Percentiles rank a stretch among this genome's conserved stretches.
Evolutionary conservation across 1,140 invertebrate genomes (phyloP).

Genomic region (Scaptomyza graminum): DNA sequence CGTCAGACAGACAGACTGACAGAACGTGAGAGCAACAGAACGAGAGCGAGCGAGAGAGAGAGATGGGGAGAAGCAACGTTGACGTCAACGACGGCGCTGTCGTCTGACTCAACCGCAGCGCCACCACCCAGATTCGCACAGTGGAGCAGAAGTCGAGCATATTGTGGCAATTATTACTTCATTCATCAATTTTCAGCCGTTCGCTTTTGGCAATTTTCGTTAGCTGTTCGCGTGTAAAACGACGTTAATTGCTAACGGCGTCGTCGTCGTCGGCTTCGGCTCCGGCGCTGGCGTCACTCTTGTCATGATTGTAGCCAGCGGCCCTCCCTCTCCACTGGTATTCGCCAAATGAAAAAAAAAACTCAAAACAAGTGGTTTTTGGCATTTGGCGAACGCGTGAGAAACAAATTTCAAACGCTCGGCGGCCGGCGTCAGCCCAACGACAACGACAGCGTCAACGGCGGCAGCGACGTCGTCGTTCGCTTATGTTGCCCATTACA

Average conservation of each 20-base stretch:
- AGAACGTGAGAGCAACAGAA: slow-evolving; percentile 4
- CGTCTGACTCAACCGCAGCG: slow-evolving; percentile 60
- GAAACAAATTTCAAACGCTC: slow-evolving; percentile 51
- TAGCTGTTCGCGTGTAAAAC: slow-evolving; percentile 23
- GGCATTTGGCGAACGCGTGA: slow-evolving; percentile 48
- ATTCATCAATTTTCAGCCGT: slow-evolving; percentile 56
- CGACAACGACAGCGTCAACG: not conserved
- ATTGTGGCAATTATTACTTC: slow-evolving; percentile 56
- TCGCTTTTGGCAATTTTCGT: slow-evolving; percentile 24
- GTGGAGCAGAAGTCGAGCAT: slow-evolving; percentile 54
- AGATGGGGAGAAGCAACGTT: slow-evolving; percentile 26
- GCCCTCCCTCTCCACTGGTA: not conserved
- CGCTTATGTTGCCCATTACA: slow-evolving; percentile 2
- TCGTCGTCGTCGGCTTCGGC: slow-evolving; percentile 1
- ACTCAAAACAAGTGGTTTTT: slow-evolving; percentile 67
- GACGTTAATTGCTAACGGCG: slow-evolving; percentile 23
- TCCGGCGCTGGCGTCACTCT: slow-evolving; percentile 22
- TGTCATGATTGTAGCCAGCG: slow-evolving; percentile 24
- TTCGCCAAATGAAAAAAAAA: slow-evolving; percentile 17
- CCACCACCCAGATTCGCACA: slow-evolving; percentile 75
- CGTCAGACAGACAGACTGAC: slow-evolving; percentile 13
- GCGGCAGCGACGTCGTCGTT: slow-evolving; percentile 1
- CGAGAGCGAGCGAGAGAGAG: slow-evolving; percentile 10
- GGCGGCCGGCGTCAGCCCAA: not conserved
- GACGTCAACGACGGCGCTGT: slow-evolving; percentile 46